Percentiles rank a stretch among this genome's conserved stretches.
Evolutionary conservation across 2,888 invertebrate species (phyloP).

Genomic region (Euclidia mi): DNA sequence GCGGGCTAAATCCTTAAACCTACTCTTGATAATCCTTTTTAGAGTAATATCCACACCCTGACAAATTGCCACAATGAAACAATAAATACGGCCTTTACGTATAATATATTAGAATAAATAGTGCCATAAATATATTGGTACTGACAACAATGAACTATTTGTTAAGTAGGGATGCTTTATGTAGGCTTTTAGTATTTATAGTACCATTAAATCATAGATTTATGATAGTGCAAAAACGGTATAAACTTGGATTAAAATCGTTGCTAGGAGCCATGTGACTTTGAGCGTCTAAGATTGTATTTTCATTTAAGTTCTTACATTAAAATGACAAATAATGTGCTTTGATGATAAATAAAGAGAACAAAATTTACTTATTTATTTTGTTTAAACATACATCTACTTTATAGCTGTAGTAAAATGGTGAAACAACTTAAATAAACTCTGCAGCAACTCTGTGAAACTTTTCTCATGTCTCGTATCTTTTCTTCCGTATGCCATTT

Average conservation of each 20-base stretch:
- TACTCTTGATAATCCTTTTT: background rate
- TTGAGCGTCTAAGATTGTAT: slow-evolving; percentile 3
- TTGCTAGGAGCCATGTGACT: slow-evolving; percentile 26
- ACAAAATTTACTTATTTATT: too few relatives aligned
- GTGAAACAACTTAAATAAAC: too few relatives aligned
- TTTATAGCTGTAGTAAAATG: too few relatives aligned
- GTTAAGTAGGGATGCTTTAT: slow-evolving; percentile 34
- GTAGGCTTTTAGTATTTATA: slow-evolving; percentile 43
- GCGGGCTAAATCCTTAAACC: too few relatives aligned
- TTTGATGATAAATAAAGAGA: too few relatives aligned
- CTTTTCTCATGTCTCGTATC: too few relatives aligned
- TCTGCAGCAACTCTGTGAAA: too few relatives aligned
- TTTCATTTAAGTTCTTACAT: slow-evolving; percentile 28
- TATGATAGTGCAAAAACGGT: slow-evolving; percentile 36
- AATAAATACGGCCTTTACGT: slow-evolving; percentile 19
- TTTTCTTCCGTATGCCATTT: too few relatives aligned
- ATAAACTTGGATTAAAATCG: slow-evolving; percentile 27
- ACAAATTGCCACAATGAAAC: slow-evolving; percentile 14
- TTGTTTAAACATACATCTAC: too few relatives aligned
- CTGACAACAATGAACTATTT: slow-evolving; percentile 35
- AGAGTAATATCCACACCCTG: background rate
- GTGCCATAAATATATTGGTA: slow-evolving; percentile 66
- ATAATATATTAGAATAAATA: slow-evolving; percentile 66
- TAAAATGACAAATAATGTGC: slow-evolving; percentile 5
- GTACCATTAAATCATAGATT: slow-evolving; percentile 46